Base-by-base conservation (phyloP, 2,113 vertebrate genomes). In the Pitta sordida region DNA sequence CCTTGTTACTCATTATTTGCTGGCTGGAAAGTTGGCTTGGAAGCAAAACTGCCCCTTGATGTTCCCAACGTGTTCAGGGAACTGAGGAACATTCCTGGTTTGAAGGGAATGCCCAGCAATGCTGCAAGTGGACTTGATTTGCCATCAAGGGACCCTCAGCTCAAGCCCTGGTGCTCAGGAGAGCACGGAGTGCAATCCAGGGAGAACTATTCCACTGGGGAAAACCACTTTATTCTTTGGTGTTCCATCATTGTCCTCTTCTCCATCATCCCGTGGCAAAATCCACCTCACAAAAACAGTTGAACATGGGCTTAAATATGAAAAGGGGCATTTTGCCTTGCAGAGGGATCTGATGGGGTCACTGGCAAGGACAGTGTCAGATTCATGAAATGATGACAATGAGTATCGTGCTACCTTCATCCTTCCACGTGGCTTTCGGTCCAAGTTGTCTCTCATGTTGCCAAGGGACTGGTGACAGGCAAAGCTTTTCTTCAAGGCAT, bases 401-500 rank as follows among this genome's bases (percentile, higher is more conserved):
- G 29, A 67, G 83, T 70, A 49, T 78, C 22, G 43, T 30, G 32
- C 75, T 21, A 5, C 36, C 84, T 69, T 69, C 46, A 15, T 91
- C 76, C 79, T 86, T 30, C 51, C 24, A 15, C 8, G 49, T 21
- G 79, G 46, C 62, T 85, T n/a, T 91, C 0, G 0, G 60, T 76
- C 81, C 91, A 80, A 48, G 59, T 58, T 44, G 18, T 77, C 64
- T 85, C 85, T 83, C 74, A 43, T 46, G 26, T 32, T 87, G 59
- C 63, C 74, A 77, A 89, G 78, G 76, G 84, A 53, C 46, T 63
- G 81, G 74, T 79, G 69, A 62, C 67, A 82, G 67, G 78, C 62
- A 65, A 86, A 87, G 53, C 81, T 85, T 86, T 89, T 70, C 86
- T 83, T 58, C 70, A 85, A 94, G 95, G 83, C 94, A 78, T 87